Conservation (phyloP, 1,140 invertebrate species). For the Tribolium castaneum region DNA sequence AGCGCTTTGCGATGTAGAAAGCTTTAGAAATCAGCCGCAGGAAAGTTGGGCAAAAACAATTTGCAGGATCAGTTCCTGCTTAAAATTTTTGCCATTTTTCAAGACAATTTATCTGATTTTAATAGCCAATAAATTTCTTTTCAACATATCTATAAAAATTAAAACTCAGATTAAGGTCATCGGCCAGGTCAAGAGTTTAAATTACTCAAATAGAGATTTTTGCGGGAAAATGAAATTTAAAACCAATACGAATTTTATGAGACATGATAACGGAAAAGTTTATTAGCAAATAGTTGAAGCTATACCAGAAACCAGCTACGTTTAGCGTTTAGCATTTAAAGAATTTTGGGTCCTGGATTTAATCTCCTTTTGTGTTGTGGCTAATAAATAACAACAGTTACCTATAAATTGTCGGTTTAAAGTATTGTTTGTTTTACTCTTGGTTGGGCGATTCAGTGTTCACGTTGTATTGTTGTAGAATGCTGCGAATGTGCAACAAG, state of each 20-base stretch:
- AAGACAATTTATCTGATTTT: too few relatives aligned
- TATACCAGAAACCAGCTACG: not conserved
- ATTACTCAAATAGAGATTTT: not conserved
- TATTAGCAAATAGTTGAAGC: not conserved
- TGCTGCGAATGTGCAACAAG: too few relatives aligned
- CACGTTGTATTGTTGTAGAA: too few relatives aligned
- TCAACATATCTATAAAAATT: not conserved
- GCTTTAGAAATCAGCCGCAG: not conserved
- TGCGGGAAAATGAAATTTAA: not conserved
- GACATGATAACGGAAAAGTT: not conserved
- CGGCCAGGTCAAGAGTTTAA: not conserved
- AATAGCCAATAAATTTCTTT: not conserved
- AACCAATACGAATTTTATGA: not conserved
- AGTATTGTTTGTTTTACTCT: not conserved
- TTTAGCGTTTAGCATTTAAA: not conserved
- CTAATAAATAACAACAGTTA: not conserved
- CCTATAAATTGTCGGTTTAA: not conserved
- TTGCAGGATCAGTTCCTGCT: too few relatives aligned
- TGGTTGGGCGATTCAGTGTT: not conserved
- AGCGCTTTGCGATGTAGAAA: not conserved
- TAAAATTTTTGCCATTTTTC: too few relatives aligned
- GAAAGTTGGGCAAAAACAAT: too few relatives aligned
- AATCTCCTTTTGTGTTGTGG: not conserved
- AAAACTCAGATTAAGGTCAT: not conserved
- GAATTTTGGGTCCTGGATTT: not conserved